Percentiles rank a stretch among this genome's conserved stretches.
Evolutionary conservation across 2,888 invertebrate species (phyloP).

Genomic region (Drosophila niveifrons): DNA sequence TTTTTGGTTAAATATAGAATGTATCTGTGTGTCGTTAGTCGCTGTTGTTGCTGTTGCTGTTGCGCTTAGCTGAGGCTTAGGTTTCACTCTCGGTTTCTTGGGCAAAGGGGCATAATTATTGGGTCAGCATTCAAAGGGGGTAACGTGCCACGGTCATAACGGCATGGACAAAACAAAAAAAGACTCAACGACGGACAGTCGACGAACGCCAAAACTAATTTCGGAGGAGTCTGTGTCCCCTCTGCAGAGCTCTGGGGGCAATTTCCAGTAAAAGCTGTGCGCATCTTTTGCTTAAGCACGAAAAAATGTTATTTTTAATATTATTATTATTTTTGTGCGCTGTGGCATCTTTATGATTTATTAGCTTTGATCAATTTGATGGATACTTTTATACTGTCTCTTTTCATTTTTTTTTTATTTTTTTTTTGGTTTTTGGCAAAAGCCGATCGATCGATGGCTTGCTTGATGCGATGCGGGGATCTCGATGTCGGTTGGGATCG

Average conservation of each 20-base stretch:
- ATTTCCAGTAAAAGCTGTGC: constrained; percentile 71
- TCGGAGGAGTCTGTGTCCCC: constrained; percentile 57
- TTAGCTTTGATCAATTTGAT: constrained; percentile 83
- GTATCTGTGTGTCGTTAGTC: constrained; percentile 32
- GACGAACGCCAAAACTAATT: constrained; percentile 68
- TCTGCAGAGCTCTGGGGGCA: constrained; percentile 75
- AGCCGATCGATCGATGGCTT: constrained; percentile 45
- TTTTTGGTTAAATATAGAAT: constrained; percentile 31
- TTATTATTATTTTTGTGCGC: constrained; percentile 28
- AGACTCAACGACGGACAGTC: constrained; percentile 22
- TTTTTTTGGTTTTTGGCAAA: constrained; percentile 43
- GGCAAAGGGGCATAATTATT: constrained; percentile 76
- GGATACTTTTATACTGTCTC: constrained; percentile 60
- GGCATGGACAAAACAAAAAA: constrained; percentile 31
- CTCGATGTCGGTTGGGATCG: constrained; percentile 3
- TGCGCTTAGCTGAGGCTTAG: constrained; percentile 29
- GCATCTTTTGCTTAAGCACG: constrained; percentile 41
- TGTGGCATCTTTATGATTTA: constrained; percentile 81
- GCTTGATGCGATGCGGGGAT: constrained; percentile 2
- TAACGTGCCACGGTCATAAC: constrained; percentile 67
- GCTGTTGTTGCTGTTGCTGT: neutral
- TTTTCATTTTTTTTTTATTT: constrained; percentile 6
- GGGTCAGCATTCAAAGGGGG: constrained; percentile 75
- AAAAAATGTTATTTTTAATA: constrained; percentile 22
- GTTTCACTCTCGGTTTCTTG: constrained; percentile 83